Evolutionary conservation across 1,140 invertebrate species (phyloP).

Genomic region (Bathynomus jamesi): DNA sequence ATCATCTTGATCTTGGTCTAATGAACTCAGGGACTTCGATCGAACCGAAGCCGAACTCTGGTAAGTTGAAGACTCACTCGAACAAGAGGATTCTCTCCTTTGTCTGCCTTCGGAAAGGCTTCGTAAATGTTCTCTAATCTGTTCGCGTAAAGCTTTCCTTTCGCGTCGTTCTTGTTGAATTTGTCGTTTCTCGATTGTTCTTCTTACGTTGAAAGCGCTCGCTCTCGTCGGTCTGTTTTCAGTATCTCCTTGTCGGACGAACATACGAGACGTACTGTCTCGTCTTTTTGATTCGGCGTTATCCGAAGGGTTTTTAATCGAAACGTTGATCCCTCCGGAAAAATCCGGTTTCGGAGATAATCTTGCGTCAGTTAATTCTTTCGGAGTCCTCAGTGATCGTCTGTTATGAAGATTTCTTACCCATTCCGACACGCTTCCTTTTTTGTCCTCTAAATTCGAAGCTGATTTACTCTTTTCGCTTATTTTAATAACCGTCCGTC

Average conservation of each 20-base stretch:
- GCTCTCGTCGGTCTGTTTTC: slow-evolving; percentile 31
- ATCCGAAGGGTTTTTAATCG: slow-evolving; percentile 18
- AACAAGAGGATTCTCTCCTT: slow-evolving; percentile 24
- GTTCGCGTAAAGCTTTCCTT: slow-evolving; percentile 22
- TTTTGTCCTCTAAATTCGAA: slow-evolving; percentile 7
- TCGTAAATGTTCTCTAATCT: slow-evolving; percentile 26
- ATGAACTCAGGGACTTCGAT: slow-evolving; percentile 35
- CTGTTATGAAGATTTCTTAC: slow-evolving; percentile 20
- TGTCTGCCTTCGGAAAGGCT: slow-evolving; percentile 24
- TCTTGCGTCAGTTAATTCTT: not conserved
- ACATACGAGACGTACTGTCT: slow-evolving; percentile 32
- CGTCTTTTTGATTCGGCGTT: not conserved
- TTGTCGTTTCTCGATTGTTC: slow-evolving; percentile 33
- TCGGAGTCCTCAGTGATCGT: slow-evolving; percentile 17
- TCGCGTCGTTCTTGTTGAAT: slow-evolving; percentile 34
- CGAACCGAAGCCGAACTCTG: slow-evolving; percentile 26
- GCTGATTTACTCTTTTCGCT: slow-evolving; percentile 35
- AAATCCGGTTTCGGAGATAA: not conserved
- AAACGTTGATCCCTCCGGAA: slow-evolving; percentile 21
- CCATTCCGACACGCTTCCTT: slow-evolving; percentile 16
- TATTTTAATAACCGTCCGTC: slow-evolving; percentile 32
- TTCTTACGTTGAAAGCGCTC: slow-evolving; percentile 32
- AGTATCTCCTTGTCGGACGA: slow-evolving; percentile 32
- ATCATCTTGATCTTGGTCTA: slow-evolving; percentile 30
- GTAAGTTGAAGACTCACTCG: slow-evolving; percentile 21